phyloP scores from a whole-genome alignment of 2,797 vertebrate species.

The Urophycis tenuis region DNA sequence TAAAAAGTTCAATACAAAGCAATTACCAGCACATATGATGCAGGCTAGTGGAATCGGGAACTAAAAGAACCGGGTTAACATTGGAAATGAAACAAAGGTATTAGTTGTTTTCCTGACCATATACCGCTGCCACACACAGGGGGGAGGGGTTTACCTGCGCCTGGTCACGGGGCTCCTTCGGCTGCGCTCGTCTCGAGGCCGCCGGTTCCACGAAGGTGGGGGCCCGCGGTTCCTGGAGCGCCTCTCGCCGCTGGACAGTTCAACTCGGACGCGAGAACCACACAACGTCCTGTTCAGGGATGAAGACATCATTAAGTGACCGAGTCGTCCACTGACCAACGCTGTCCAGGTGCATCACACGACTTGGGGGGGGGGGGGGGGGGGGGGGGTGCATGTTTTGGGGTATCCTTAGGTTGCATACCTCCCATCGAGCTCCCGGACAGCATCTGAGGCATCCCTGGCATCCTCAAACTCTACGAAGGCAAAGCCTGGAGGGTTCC shows the following conservation, averaged over 20 bases:
- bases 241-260: slow-evolving; percentile 94
- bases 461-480: slow-evolving; percentile 98
- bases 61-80: slow-evolving; percentile 24
- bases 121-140: slow-evolving; percentile 22
- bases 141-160: slow-evolving; percentile 77
- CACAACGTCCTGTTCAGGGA: slow-evolving; percentile 80
- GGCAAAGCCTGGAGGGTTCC: slow-evolving; percentile 94
- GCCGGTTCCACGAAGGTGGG: slow-evolving; percentile 89
- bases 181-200: slow-evolving; percentile 88
- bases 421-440: slow-evolving; percentile 95
- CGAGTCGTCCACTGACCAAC: fast-evolving
- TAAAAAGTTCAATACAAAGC: slow-evolving; percentile 39
- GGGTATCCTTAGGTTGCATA: slow-evolving; percentile 44
- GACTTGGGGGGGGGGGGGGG: no score
- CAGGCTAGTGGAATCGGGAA: slow-evolving; percentile 40
- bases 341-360: no score
- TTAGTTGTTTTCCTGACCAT: slow-evolving; percentile 26
- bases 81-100: slow-evolving; percentile 24
- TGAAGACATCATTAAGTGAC: slow-evolving; percentile 14
- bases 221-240: slow-evolving; percentile 88
- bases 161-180: slow-evolving; percentile 87
- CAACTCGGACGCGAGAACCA: slow-evolving; percentile 90
- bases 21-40: slow-evolving; percentile 45
- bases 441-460: slow-evolving; percentile 92
- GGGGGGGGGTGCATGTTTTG: no score